These are phyloP conservation scores for Aptenodytes patagonicus DNA, from an alignment of 2,113 vertebrate genomes.

Conservation along the genomic window DNA sequence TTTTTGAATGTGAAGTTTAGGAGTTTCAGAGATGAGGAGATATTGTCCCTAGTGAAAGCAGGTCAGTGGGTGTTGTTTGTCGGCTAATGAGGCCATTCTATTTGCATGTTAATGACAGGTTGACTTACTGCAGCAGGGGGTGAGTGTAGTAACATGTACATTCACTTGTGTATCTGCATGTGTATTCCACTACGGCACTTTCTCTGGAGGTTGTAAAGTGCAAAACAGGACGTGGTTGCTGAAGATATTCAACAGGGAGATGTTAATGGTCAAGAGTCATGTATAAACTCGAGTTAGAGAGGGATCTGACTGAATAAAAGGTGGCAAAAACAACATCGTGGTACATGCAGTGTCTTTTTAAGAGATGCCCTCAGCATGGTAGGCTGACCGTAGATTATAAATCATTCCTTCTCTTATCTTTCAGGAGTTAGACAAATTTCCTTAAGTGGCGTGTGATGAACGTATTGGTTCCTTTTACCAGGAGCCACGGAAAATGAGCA, in stretches of 20 bases:
- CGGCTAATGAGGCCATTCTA: constrained; percentile 69
- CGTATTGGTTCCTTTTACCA: background rate
- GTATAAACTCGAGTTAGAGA: constrained; percentile 6
- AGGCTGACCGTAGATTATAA: background rate
- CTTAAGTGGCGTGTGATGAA: background rate
- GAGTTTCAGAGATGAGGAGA: constrained; percentile 4
- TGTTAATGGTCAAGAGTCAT: constrained; percentile 30
- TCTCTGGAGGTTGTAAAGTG: constrained; percentile 51
- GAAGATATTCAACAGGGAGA: constrained; percentile 32
- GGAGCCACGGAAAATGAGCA: background rate
- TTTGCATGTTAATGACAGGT: constrained; percentile 80
- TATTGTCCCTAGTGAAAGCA: constrained; percentile 37
- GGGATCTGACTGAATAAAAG: background rate
- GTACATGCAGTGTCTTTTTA: background rate
- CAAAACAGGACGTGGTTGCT: constrained; percentile 40
- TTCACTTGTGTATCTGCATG: constrained; percentile 73
- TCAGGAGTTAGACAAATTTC: background rate
- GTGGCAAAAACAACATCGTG: background rate
- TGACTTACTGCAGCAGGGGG: constrained; percentile 66
- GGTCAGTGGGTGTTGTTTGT: constrained; percentile 64
- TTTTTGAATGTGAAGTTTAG: background rate
- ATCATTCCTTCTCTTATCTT: constrained; percentile 24
- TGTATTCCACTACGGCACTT: constrained; percentile 73
- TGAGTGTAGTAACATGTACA: constrained; percentile 1
- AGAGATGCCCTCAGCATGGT: background rate